Percentiles rank a stretch among this genome's conserved stretches.
Conservation (phyloP, 2,797 vertebrate genomes). For the Neosilurus hyrtlii region DNA sequence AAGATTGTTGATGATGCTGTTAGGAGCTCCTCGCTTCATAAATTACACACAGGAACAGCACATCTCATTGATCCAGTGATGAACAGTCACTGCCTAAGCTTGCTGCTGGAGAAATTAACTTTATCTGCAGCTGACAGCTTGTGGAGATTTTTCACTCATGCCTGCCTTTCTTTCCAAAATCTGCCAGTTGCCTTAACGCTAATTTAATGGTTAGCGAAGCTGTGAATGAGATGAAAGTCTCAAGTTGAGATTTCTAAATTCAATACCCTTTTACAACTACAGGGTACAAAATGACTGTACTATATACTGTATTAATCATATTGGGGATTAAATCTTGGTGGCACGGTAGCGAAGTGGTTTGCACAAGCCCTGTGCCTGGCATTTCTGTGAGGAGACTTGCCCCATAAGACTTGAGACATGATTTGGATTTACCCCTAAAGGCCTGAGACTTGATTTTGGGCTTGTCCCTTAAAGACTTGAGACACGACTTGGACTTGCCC, state of each 20-base stretch:
- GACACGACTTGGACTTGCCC: no score
- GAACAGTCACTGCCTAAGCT: constrained; percentile 42
- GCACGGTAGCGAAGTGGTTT: no score
- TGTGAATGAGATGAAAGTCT: background rate
- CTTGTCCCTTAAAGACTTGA: no score
- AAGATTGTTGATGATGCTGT: constrained; percentile 52
- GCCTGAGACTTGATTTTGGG: no score
- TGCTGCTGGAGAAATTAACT: constrained; percentile 41
- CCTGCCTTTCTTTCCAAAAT: constrained; percentile 6
- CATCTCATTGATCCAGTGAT: constrained; percentile 46
- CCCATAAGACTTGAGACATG: no score
- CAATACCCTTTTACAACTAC: no score
- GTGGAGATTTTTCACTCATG: background rate
- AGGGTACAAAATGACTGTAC: background rate
- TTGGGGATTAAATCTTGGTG: background rate
- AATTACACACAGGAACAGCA: constrained; percentile 51
- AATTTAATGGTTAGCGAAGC: background rate
- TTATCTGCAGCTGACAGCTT: constrained; percentile 41
- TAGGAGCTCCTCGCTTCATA: constrained; percentile 48
- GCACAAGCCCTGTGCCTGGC: no score
- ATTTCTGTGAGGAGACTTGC: no score
- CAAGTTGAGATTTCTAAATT: background rate
- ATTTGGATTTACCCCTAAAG: no score
- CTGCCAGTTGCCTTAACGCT: background rate
- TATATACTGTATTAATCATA: background rate